These are phyloP conservation scores for Rotaria macrura DNA, from an alignment of 2,888 invertebrate species.

Conservation along the genomic window DNA sequence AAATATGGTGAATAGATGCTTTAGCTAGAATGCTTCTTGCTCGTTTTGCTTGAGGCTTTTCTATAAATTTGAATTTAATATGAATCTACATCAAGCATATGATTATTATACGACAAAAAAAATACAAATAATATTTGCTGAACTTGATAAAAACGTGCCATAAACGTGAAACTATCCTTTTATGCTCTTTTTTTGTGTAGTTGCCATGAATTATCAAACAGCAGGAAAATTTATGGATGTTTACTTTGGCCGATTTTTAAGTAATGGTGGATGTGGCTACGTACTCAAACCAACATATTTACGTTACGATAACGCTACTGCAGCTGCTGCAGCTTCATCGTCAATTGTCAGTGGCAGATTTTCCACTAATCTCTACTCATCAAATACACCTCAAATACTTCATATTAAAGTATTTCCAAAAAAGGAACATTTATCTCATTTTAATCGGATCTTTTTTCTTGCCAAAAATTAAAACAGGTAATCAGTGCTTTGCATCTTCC, in stretches of 20 bases:
- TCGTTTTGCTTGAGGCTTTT: not conserved
- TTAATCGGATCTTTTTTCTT: not conserved
- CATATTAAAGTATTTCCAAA: not conserved
- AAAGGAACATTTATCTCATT: not conserved
- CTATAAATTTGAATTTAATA: too few relatives aligned
- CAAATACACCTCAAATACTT: not conserved
- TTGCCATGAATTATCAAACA: conserved; percentile 57
- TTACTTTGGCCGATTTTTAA: conserved; percentile 56
- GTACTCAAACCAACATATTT: conserved; percentile 56
- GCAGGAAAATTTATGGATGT: conserved; percentile 58
- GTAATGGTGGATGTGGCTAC: conserved; percentile 58
- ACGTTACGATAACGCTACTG: conserved; percentile 45
- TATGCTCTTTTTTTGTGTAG: conserved; percentile 39
- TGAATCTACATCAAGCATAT: too few relatives aligned
- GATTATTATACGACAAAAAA: too few relatives aligned
- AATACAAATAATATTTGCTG: too few relatives aligned
- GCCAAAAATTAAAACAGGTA: not conserved
- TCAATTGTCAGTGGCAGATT: not conserved
- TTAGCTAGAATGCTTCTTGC: not conserved
- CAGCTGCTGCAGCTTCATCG: not conserved
- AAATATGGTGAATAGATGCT: not conserved
- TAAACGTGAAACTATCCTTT: too few relatives aligned
- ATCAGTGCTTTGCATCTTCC: conserved; percentile 32
- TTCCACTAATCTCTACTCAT: not conserved
- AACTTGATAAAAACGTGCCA: too few relatives aligned